Base-by-base conservation (phyloP, 2,888 invertebrate species). In the Cosmia trapezina region DNA sequence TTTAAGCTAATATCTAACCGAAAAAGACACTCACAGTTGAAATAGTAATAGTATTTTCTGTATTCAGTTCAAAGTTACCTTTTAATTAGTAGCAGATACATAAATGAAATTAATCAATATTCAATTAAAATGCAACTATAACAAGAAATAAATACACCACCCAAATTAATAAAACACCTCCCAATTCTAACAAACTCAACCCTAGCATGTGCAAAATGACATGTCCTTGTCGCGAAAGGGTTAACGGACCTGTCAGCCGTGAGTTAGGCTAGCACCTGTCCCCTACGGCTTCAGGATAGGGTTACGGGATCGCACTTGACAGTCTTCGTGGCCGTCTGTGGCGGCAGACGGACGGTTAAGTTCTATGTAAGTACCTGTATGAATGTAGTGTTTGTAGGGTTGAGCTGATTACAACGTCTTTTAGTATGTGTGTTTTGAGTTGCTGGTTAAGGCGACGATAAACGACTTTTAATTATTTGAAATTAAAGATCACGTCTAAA, bases 251-350 rank as follows among this genome's bases (percentile, higher is more conserved):
- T 67, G 81, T 80, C 78, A 87, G 47, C 66, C 84, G 66, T 80
- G 74, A 76, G 83, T 73, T 72, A 33, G 84, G 70, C 70, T 54
- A 45, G 70, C 87, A 86, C 87, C 87, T 86, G 87, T 84, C 80
- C 69, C 61, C 68, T 76, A 87, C 61, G 87, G 86, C 86, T 86
- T 86, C 86, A 47, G 63, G 77, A 65, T 86, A 77, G 78, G 82
- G 86, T 86, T 87, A 86, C 86, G 72, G 80, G 84, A 80, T 80
- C 81, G 79, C 87, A 87, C 84, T 87, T 86, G 80, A 61, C 77
- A 74, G 86, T 82, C 82, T 86, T 86, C 86, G 60, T 22, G 56
- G 64, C 79, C 75, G 84, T 77, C 85, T 87, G 85, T 70, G 84
- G 78, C 73, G 79, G 76, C 86, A 86, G 86, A 70, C 69, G 70